phyloP scores from a whole-genome alignment of 2,113 vertebrate species.

The Catharus fuscescens region DNA sequence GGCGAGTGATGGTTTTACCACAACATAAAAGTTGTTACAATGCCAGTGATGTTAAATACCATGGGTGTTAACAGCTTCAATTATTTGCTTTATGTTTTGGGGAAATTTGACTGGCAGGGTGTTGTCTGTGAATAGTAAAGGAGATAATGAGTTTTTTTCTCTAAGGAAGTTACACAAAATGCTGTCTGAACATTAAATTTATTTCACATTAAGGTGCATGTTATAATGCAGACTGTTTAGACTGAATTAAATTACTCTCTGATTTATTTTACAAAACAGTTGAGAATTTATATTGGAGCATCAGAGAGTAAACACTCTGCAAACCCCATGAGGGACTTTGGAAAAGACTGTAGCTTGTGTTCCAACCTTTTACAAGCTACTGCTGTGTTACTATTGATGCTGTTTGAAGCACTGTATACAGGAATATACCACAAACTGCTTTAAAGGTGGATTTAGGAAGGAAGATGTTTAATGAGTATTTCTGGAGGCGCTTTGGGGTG shows the following conservation, averaged over 20 bases:
- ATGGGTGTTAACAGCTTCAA: accelerated
- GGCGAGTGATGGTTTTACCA: not conserved
- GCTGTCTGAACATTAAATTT: not conserved
- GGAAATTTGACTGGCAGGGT: not conserved
- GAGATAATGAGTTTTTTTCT: not conserved
- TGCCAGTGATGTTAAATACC: not conserved
- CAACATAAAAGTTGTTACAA: accelerated
- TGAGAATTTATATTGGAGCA: not conserved
- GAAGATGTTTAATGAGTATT: not conserved
- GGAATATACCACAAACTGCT: not conserved
- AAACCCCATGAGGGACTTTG: not conserved
- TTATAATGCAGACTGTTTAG: not conserved
- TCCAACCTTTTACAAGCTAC: not conserved
- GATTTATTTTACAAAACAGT: not conserved
- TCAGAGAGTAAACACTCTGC: not conserved
- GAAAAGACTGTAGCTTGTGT: not conserved
- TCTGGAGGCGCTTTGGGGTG: not conserved
- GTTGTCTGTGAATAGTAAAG: not conserved
- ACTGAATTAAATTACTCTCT: not conserved
- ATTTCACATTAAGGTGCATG: not conserved
- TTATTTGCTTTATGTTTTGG: not conserved
- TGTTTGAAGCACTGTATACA: accelerated
- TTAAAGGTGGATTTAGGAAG: not conserved
- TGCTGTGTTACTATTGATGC: not conserved
- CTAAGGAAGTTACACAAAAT: not conserved